phyloP scores from a whole-genome alignment of 2,113 vertebrate species.

The Periophthalmodon schlosseri region DNA sequence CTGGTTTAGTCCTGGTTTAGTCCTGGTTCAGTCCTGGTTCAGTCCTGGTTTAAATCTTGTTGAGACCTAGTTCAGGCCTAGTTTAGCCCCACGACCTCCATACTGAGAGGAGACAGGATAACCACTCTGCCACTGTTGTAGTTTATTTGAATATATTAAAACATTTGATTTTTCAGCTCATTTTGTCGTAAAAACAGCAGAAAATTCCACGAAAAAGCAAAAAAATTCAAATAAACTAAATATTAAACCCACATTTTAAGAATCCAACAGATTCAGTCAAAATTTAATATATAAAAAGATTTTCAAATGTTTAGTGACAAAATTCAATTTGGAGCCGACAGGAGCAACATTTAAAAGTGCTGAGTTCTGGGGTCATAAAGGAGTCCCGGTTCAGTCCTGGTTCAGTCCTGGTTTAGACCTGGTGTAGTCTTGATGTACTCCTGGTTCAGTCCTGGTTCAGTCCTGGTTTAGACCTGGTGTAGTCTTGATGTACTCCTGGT shows the following conservation, averaged over 20 bases:
- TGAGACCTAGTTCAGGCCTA: neutral
- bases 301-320: neutral
- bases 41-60: neutral
- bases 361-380: no score
- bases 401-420: no score
- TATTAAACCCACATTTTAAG: neutral
- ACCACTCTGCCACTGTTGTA: no score
- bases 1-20: neutral
- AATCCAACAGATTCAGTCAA: neutral
- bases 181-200: neutral
- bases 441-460: no score
- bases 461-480: no score
- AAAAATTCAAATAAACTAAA: neutral
- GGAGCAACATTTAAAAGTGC: no score
- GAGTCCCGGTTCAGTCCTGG: no score
- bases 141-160: no score
- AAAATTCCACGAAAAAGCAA: neutral
- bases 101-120: no score
- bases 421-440: no score
- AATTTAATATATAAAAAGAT: neutral
- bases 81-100: no score
- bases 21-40: neutral
- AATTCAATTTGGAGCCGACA: neutral
- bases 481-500: no score
- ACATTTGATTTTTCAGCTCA: neutral